Evolutionary conservation across 2,113 vertebrate genomes (phyloP).

Genomic region (Macroglossus sobrinus): DNA sequence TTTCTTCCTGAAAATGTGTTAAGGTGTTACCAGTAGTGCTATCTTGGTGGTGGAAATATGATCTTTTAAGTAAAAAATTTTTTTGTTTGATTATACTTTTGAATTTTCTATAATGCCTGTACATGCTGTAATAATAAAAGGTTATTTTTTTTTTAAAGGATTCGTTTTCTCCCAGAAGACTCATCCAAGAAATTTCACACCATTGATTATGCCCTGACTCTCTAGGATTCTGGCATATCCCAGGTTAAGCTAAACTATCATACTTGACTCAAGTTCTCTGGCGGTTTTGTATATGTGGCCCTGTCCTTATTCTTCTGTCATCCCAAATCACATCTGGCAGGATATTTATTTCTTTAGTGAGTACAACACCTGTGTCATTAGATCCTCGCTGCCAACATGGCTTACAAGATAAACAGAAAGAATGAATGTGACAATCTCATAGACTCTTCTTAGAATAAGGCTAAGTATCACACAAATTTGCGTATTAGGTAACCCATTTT

Average conservation of each 20-base stretch:
- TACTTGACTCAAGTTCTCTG: neutral
- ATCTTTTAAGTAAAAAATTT: neutral
- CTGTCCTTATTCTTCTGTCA: neutral
- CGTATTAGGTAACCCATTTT: neutral
- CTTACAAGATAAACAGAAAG: neutral
- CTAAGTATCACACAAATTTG: neutral
- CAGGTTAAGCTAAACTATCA: neutral
- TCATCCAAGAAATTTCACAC: slow-evolving; percentile 2
- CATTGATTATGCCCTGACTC: neutral
- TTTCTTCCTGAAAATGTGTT: neutral
- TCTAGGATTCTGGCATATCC: neutral
- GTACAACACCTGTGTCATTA: neutral
- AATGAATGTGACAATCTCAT: neutral
- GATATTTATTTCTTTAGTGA: neutral
- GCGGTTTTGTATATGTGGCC: neutral
- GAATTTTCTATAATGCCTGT: neutral
- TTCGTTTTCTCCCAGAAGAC: neutral
- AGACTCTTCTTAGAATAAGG: neutral
- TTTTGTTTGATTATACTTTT: neutral
- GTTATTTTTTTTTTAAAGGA: neutral
- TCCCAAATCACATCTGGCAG: neutral
- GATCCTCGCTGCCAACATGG: neutral
- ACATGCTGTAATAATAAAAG: neutral
- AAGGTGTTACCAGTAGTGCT: neutral
- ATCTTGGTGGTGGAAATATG: neutral